These are phyloP conservation scores for Ancistrus triradiatus DNA, from an alignment of 2,113 vertebrate species.

Conservation along the genomic window DNA sequence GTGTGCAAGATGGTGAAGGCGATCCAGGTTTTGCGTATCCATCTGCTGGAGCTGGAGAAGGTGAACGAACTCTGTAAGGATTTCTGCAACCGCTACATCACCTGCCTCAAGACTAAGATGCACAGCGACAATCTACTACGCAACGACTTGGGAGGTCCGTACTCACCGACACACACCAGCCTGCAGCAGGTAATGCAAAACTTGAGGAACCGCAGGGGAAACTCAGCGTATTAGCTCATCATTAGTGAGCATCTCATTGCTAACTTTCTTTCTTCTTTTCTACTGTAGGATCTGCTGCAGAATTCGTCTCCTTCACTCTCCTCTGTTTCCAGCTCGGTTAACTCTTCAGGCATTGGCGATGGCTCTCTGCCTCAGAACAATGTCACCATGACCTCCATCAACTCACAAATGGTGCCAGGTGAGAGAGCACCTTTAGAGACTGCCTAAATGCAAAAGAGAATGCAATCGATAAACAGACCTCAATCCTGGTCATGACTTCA, in stretches of 20 bases:
- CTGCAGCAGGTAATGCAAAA: slow-evolving; percentile 78
- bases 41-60: slow-evolving; percentile 96
- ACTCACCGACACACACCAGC: slow-evolving; percentile 90
- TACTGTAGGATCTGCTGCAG: slow-evolving; percentile 86
- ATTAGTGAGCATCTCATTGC: too few species aligned
- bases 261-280: neutral
- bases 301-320: slow-evolving; percentile 87
- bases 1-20: slow-evolving; percentile 91
- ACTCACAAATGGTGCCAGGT: slow-evolving; percentile 89
- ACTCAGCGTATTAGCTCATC: neutral
- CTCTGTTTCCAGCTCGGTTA: slow-evolving; percentile 79
- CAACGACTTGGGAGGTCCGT: slow-evolving; percentile 92
- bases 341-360: slow-evolving; percentile 83
- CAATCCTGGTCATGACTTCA: too few species aligned
- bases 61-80: slow-evolving; percentile 98
- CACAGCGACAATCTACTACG: slow-evolving; percentile 98
- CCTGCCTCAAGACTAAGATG: slow-evolving; percentile 99
- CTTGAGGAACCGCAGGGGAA: too few species aligned
- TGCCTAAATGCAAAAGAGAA: too few species aligned
- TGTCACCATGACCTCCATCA: slow-evolving; percentile 86
- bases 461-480: too few species aligned
- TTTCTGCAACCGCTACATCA: slow-evolving; percentile 98
- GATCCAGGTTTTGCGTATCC: slow-evolving; percentile 95
- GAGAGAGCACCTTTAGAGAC: slow-evolving; percentile 50
- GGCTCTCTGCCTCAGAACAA: slow-evolving; percentile 81